These are phyloP conservation scores for Bubo blakistoni DNA, from an alignment of 2,113 vertebrate genomes.

Conservation along the genomic window DNA sequence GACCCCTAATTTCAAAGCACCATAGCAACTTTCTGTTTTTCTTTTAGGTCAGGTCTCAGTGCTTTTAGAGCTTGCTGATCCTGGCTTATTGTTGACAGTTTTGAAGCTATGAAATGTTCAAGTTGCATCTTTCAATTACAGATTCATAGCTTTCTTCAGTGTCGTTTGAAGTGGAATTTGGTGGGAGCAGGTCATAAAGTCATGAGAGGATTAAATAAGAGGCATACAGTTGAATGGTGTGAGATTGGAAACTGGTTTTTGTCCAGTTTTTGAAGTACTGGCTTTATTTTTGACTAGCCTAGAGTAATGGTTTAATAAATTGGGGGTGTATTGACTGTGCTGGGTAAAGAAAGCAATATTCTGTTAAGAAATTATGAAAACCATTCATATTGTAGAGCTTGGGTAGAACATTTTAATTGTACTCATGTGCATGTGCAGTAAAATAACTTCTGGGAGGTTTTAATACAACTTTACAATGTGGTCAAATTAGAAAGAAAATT, in stretches of 20 bases:
- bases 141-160: not conserved
- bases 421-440: not conserved
- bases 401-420: not conserved
- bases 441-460: not conserved
- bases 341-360: not conserved
- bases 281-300: not conserved
- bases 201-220: not conserved
- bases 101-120: not conserved
- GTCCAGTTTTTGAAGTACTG: not conserved
- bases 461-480: not conserved
- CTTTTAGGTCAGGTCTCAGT: not conserved
- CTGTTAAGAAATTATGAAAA: not conserved
- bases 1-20: not conserved
- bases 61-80: not conserved
- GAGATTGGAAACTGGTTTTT: not conserved
- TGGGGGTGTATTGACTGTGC: not conserved
- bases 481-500: conserved; percentile 7
- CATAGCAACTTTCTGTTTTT: not conserved
- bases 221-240: not conserved
- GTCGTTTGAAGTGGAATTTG: not conserved
- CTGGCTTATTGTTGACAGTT: not conserved
- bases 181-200: not conserved
- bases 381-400: not conserved
- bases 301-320: not conserved
- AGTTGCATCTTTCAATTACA: not conserved